phyloP scores from a whole-genome alignment of 1,140 invertebrate species.

The Drosophila serrata region DNA sequence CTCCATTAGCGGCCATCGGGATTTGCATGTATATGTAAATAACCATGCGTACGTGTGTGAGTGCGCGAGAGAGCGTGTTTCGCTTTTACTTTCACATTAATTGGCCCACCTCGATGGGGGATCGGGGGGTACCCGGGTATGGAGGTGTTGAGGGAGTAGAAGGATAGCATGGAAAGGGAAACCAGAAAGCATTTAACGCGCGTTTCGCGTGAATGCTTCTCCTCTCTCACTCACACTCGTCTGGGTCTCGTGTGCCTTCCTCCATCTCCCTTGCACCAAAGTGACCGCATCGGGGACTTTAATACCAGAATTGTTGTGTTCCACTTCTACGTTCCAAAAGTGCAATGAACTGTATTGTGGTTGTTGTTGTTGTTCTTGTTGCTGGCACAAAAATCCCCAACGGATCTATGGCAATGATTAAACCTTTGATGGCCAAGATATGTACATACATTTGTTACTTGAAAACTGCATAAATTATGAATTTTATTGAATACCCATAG shows the following conservation, averaged over 20 bases:
- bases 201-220: constrained; percentile 63
- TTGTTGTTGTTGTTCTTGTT: background rate
- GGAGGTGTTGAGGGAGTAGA: background rate
- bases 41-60: background rate
- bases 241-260: too few relatives aligned
- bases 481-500: background rate
- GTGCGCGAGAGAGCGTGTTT: constrained; percentile 1
- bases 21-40: constrained; percentile 28
- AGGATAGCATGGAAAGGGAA: constrained; percentile 6
- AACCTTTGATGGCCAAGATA: constrained; percentile 4
- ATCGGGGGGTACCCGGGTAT: too few relatives aligned
- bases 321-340: constrained; percentile 20
- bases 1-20: constrained; percentile 60
- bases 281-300: constrained; percentile 32
- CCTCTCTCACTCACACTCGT: background rate
- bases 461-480: background rate
- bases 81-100: constrained; percentile 69
- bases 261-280: background rate
- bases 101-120: constrained; percentile 22
- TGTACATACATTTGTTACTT: too few relatives aligned
- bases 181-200: constrained; percentile 69
- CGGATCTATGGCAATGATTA: constrained; percentile 15
- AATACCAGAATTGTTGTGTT: constrained; percentile 19
- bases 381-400: constrained; percentile 3
- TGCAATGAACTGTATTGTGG: constrained; percentile 27